A percentile compares a stretch with the other conserved stretches of the same genome.
Conservation (phyloP, 2,113 vertebrate species). For the Piaya cayana region DNA sequence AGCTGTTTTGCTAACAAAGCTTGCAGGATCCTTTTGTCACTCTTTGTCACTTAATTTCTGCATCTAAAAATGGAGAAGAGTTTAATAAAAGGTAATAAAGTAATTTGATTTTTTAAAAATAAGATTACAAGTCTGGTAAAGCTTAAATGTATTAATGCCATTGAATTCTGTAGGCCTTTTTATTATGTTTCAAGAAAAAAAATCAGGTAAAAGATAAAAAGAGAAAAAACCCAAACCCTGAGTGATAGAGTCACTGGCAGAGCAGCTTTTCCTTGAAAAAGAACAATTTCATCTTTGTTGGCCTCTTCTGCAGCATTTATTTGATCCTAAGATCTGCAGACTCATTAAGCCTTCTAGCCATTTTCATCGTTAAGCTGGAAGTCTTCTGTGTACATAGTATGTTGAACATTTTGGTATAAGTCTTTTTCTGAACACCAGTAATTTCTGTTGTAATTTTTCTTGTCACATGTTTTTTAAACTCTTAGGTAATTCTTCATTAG, state of each 20-base stretch:
- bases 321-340: not conserved
- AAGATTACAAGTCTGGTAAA: not conserved
- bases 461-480: not conserved
- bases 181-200: not conserved
- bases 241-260: not conserved
- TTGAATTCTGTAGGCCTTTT: not conserved
- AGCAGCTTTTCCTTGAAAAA: not conserved
- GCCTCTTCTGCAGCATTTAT: not conserved
- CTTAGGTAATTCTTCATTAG: not conserved
- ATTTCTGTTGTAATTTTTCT: conserved; percentile 11
- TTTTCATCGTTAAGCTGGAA: not conserved
- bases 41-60: not conserved
- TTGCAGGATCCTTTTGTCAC: not conserved
- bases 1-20: not conserved
- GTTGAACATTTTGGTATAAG: not conserved
- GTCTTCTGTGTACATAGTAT: not conserved
- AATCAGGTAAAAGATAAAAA: not conserved
- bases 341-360: not conserved
- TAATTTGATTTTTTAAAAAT: not conserved
- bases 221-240: not conserved
- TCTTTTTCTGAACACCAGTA: not conserved
- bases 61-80: not conserved
- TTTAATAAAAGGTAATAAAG: conserved; percentile 29
- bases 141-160: not conserved
- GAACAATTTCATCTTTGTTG: not conserved